phyloP scores from a whole-genome alignment of 2,113 vertebrate genomes.

The Raphicerus campestris region DNA sequence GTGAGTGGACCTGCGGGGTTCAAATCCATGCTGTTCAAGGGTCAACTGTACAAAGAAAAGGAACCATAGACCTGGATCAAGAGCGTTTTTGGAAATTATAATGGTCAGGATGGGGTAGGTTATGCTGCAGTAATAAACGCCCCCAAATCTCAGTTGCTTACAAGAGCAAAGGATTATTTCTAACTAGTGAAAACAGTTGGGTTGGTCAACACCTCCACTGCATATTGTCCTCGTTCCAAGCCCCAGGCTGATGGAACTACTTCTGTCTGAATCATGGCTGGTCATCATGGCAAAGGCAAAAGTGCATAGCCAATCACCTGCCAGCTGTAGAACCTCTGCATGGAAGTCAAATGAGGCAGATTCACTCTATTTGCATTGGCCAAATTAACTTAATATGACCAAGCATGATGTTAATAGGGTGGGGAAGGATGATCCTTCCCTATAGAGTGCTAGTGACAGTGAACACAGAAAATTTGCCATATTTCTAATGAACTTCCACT shows the following conservation, averaged over 20 bases:
- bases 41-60: not conserved
- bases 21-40: not conserved
- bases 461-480: not conserved
- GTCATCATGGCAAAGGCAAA: not conserved
- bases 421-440: not conserved
- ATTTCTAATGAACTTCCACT: not conserved
- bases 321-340: not conserved
- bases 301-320: not conserved
- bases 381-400: not conserved
- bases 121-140: not conserved
- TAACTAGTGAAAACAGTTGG: not conserved
- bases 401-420: not conserved
- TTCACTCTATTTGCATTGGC: not conserved
- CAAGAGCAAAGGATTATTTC: not conserved
- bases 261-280: not conserved
- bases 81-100: not conserved
- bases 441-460: not conserved
- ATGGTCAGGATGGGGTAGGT: not conserved
- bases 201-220: not conserved
- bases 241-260: not conserved
- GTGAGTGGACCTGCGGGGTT: not conserved
- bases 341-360: not conserved
- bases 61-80: not conserved
- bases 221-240: not conserved
- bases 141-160: not conserved